A percentile compares a stretch with the other conserved stretches of the same genome.
phyloP scores from a whole-genome alignment of 2,797 vertebrate genomes.

The Eurystomus glaucurus region DNA sequence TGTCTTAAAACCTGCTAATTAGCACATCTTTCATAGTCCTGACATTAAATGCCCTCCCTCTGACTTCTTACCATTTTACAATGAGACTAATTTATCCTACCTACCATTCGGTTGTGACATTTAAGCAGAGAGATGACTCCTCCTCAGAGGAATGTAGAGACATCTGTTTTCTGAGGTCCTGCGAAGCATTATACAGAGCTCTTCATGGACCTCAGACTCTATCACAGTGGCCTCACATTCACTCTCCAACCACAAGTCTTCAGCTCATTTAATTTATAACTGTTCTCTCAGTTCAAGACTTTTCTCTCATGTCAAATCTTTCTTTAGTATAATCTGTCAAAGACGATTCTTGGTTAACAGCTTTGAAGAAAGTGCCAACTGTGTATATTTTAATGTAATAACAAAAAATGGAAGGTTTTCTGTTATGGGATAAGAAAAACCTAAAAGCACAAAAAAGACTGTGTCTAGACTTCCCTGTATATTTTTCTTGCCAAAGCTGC shows the following conservation, averaged over 20 bases:
- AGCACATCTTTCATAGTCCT: not conserved
- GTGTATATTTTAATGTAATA: conserved; percentile 4
- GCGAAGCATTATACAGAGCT: not conserved
- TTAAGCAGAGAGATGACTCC: not conserved
- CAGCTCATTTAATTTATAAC: conserved; percentile 38
- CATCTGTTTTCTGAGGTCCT: conserved; percentile 2
- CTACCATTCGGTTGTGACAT: not conserved
- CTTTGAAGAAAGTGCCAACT: conserved; percentile 39
- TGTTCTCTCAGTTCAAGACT: not conserved
- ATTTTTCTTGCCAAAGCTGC: conserved; percentile 37
- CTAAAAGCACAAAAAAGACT: not conserved
- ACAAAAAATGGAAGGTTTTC: not conserved
- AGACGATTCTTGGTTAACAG: conserved; percentile 6
- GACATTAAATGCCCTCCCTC: not conserved
- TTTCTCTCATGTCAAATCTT: conserved; percentile 47
- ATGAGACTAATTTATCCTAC: not conserved
- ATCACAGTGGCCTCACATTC: not conserved
- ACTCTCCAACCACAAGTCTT: not conserved
- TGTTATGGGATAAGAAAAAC: not conserved
- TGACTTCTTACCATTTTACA: not conserved
- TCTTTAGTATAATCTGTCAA: conserved; percentile 30
- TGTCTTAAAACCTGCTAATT: not conserved
- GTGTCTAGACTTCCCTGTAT: conserved; percentile 44
- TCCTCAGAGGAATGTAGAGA: not conserved
- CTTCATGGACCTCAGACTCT: not conserved